These are phyloP conservation scores for Trematocara caparti DNA, from an alignment of 2,797 vertebrate genomes.

Conservation along the genomic window DNA sequence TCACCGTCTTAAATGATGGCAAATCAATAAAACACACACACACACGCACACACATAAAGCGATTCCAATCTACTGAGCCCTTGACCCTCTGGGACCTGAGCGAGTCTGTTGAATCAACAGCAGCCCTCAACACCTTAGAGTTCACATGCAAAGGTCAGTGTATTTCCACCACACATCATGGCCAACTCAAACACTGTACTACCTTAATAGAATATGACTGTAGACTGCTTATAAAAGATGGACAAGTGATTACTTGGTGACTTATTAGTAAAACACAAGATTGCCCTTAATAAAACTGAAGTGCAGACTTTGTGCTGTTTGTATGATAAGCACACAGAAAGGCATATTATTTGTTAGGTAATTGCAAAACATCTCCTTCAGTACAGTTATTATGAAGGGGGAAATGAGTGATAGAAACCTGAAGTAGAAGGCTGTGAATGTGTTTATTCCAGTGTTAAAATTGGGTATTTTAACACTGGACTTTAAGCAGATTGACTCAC, in stretches of 20 bases:
- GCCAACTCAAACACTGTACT: slow-evolving; percentile 10
- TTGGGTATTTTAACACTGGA: not conserved
- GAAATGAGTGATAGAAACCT: not conserved
- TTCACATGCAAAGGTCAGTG: slow-evolving; percentile 31
- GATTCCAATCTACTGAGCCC: slow-evolving; percentile 38
- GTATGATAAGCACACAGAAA: not conserved
- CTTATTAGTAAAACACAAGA: not conserved
- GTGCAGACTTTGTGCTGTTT: not conserved
- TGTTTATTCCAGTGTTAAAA: not conserved
- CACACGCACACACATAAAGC: slow-evolving; percentile 3
- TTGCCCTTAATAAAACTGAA: not conserved
- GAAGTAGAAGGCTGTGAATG: not conserved
- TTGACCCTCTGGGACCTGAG: slow-evolving; percentile 39
- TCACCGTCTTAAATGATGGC: slow-evolving; percentile 47
- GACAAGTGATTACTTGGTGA: not conserved
- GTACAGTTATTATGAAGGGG: not conserved
- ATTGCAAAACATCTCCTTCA: not conserved
- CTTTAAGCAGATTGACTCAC: not conserved
- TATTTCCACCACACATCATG: not conserved
- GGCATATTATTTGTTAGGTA: not conserved
- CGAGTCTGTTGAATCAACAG: slow-evolving; percentile 46
- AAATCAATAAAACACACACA: slow-evolving; percentile 54
- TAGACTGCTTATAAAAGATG: not conserved
- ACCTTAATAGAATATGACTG: not conserved
- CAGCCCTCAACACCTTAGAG: not conserved